Evolutionary conservation across 1,140 invertebrate species (phyloP), one percentile per base, ranked within the genome.

Genomic region (Trissolcus basalis): DNA sequence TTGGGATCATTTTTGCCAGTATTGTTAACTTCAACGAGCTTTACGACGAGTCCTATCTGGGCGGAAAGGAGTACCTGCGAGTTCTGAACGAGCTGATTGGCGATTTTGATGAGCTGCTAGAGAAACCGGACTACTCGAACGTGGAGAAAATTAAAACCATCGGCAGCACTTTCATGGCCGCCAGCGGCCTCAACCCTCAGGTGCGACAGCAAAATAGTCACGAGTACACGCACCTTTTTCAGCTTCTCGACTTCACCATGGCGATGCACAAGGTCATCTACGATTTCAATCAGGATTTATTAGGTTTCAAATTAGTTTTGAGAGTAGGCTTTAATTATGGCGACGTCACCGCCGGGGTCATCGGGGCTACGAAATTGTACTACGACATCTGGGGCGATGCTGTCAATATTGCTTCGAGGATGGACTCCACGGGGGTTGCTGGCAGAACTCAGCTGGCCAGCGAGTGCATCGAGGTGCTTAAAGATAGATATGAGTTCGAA

Each of bases 341-440:
- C 0, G 96, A 98, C 78, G 96, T 98, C 0, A 97, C 96, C 0
- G 96, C 96, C 0, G 98, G 97, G 4, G 97, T 99, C 0, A 98
- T 99, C 49, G 97, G 97, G 0, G 98, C 97, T 0, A 96, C 95
- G 0, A 99, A 98, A 83, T 89, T 98, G 12, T 96, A 97, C 81
- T 99, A 98, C 78, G 98, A 99, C 85, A 98, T 99, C 54, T 99
- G 98, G 98, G 97, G 98, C 0, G 97, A 99, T 87, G 96, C 97
- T 0, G 97, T 98, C 0, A 99, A 99, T 87, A 97, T 99, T 54
- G 96, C 97, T 0, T 97, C 95, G 4, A 89, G 97, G 54, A 98
- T 96, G 97, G 97, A 99, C 83, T 97, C 96, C 0, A 97, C 96
- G 0, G 95, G 96, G 0, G 92, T 98, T 0, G 90, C 92, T 5